Conservation (phyloP, 2,888 invertebrate genomes). For the Gortyna flavago region DNA sequence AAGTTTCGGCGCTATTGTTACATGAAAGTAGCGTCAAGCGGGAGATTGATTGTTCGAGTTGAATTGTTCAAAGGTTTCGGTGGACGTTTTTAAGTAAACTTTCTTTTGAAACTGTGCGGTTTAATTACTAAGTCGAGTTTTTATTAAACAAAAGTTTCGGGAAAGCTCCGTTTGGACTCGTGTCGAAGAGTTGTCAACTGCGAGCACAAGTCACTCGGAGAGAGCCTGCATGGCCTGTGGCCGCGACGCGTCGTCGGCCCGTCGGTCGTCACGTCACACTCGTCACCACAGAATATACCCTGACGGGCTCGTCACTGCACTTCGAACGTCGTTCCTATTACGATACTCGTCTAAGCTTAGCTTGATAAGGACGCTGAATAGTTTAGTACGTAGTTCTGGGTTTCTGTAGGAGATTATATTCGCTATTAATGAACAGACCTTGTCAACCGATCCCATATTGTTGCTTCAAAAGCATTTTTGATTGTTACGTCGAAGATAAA, state of each 20-base stretch:
- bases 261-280: background rate
- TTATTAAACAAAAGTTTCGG: conserved; percentile 9
- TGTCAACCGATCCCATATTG: conserved; percentile 34
- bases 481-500: conserved; percentile 62
- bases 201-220: background rate
- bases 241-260: background rate
- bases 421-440: conserved; percentile 27
- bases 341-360: conserved; percentile 61
- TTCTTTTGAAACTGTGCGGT: conserved; percentile 18
- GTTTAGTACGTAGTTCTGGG: conserved; percentile 53
- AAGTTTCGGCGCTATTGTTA: conserved; percentile 1
- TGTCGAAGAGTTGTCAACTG: background rate
- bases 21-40: conserved; percentile 6
- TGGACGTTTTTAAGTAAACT: conserved; percentile 23
- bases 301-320: background rate
- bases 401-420: conserved; percentile 32
- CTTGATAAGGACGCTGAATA: conserved; percentile 66
- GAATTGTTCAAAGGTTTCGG: conserved; percentile 17
- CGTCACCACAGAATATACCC: no score
- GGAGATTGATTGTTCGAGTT: conserved; percentile 4
- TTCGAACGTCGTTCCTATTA: conserved; percentile 13
- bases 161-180: conserved; percentile 1
- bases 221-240: background rate
- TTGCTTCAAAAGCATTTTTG: conserved; percentile 35
- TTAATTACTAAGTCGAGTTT: conserved; percentile 21